Conservation (phyloP, 2,888 invertebrate genomes). For the Pandemis heparana region DNA sequence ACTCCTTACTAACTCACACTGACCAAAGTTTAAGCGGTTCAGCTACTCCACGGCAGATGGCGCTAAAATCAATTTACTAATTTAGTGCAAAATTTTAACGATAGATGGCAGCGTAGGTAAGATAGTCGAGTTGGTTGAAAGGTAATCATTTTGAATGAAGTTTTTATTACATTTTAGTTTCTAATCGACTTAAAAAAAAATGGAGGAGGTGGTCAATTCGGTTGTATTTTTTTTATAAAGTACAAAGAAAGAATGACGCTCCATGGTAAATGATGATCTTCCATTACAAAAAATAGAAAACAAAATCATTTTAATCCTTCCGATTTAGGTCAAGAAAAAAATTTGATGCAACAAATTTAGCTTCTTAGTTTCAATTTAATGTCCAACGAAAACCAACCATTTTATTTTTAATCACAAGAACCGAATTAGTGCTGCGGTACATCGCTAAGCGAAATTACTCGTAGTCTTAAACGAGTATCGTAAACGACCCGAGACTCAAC, state of each 20-base stretch:
- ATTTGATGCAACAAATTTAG: too few relatives aligned
- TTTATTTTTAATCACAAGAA: constrained; percentile 25
- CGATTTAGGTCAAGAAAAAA: too few relatives aligned
- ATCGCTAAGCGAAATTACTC: constrained; percentile 38
- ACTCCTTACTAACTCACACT: background rate
- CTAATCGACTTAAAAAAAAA: too few relatives aligned
- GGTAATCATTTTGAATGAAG: too few relatives aligned
- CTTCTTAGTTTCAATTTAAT: background rate
- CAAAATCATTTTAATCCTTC: too few relatives aligned
- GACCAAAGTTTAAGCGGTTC: constrained; percentile 26
- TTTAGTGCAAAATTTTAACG: background rate
- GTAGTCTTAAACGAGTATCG: constrained; percentile 45
- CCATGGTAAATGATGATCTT: too few relatives aligned
- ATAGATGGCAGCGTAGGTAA: constrained; percentile 9
- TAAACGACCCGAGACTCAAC: constrained; percentile 47
- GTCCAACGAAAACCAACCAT: background rate
- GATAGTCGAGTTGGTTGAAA: too few relatives aligned
- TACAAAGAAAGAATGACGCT: too few relatives aligned
- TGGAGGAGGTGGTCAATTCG: too few relatives aligned
- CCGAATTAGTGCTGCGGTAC: constrained; percentile 15
- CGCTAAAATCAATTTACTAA: constrained; percentile 17
- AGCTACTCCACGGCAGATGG: constrained; percentile 55
- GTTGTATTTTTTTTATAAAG: too few relatives aligned
- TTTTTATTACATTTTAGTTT: too few relatives aligned
- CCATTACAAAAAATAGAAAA: too few relatives aligned